These are phyloP conservation scores for Sarcoramphus papa DNA, from an alignment of 2,797 vertebrate species.

Conservation along the genomic window DNA sequence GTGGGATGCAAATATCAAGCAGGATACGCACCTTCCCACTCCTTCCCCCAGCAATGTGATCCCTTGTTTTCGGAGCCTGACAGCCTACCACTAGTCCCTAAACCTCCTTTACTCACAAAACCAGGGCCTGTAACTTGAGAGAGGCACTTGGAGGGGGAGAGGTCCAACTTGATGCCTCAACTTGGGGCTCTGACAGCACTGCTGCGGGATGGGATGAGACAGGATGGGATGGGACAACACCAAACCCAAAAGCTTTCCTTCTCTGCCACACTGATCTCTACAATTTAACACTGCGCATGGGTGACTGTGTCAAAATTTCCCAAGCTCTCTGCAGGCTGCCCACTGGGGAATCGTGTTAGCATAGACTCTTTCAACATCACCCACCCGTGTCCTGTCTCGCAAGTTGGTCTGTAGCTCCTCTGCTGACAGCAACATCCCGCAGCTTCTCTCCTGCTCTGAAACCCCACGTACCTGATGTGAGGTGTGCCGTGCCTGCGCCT, in stretches of 20 bases:
- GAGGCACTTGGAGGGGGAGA: background rate
- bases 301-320: background rate
- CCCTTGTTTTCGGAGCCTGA: background rate
- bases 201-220: background rate
- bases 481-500: background rate
- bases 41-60: background rate
- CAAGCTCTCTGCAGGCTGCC: background rate
- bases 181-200: background rate
- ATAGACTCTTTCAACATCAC: background rate
- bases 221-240: background rate
- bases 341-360: background rate
- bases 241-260: background rate
- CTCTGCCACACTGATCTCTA: background rate
- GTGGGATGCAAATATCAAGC: background rate
- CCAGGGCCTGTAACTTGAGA: background rate
- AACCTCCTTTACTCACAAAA: background rate
- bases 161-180: background rate
- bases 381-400: accelerated
- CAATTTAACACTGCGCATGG: background rate
- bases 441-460: background rate
- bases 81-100: background rate
- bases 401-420: background rate
- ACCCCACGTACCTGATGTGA: accelerated
- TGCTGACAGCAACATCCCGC: background rate
- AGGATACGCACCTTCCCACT: background rate